Evolutionary conservation across 2,113 vertebrate genomes (phyloP), one percentile per base, ranked within the genome.

Genomic region (Gadus chalcogrammus): DNA sequence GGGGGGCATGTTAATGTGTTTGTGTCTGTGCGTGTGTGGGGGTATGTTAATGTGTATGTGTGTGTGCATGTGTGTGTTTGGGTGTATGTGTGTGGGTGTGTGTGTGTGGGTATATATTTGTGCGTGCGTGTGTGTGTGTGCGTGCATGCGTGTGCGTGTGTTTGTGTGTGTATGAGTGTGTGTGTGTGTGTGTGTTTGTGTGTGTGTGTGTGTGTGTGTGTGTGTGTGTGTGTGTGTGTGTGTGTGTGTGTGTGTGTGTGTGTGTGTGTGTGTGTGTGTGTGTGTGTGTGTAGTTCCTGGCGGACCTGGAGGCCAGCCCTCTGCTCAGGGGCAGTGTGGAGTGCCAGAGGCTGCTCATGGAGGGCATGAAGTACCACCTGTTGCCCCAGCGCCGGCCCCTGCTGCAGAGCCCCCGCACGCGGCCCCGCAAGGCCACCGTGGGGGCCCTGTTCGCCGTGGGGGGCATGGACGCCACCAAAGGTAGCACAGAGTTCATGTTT

Each of bases 351-450:
- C 93, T 99, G 69, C 93, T 99, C 76, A 97, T 99, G 95, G 97
- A 99, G 89, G 97, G 95, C 68, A 98, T 99, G 97, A 99, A 98
- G 88, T 99, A 98, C 90, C 97, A 99, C 84, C 91, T 99, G 80
- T 85, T 99, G 84, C 97, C 97, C 55, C 96, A 98, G 83, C 93
- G 95, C 67, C 90, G 94, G 61, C 95, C 96, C 35, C 92, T 97
- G 89, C 90, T 99, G 77, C 97, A 99, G 85, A 99, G 96, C 82
- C 95, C 95, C 42, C 94, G 97, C 69, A 99, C 97, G 1, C 95
- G 96, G 61, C 96, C 97, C 60, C 94, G 97, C 72, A 99, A 98
- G 87, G 96, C 97, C 67, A 99, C 97, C 0, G 97, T 99, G 7
- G 97, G 97, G 1, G 92, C 93, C 58, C 91, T 99, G 88, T 99